Evolutionary conservation across 2,113 vertebrate genomes (phyloP).

Genomic region (Cochlearius cochlearius): DNA sequence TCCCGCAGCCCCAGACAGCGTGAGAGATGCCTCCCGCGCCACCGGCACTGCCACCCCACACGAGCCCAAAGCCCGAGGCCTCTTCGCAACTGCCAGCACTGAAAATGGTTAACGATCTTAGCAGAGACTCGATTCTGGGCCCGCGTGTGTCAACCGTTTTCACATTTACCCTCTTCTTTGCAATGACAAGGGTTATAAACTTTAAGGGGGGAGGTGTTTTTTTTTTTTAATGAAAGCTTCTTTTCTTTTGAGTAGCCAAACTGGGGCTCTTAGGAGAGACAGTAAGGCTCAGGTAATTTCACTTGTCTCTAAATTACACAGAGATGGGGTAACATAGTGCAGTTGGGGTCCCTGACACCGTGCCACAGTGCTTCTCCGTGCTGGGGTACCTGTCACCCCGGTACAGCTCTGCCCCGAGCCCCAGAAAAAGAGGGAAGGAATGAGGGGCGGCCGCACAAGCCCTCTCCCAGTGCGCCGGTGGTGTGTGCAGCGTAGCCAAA

Average conservation of each 20-base stretch:
- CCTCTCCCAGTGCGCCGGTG: background rate
- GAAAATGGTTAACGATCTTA: background rate
- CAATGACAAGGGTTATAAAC: background rate
- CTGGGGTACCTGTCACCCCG: background rate
- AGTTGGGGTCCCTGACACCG: background rate
- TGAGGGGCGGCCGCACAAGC: background rate
- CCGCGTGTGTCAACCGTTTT: background rate
- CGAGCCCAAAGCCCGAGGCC: background rate
- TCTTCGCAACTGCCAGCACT: background rate
- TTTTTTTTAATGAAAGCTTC: background rate
- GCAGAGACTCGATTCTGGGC: background rate
- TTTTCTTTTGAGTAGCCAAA: background rate
- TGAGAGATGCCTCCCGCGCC: accelerated
- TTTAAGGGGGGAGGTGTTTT: background rate
- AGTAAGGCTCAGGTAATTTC: background rate
- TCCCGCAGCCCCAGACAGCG: background rate
- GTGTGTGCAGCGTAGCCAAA: background rate
- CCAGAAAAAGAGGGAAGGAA: background rate
- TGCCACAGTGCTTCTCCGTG: background rate
- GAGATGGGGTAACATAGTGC: accelerated
- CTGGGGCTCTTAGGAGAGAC: background rate
- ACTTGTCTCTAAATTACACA: background rate
- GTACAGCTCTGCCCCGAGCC: background rate
- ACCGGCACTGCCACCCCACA: background rate
- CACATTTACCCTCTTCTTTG: slow-evolving; percentile 5